Conservation (phyloP, 2,797 vertebrate genomes). For the Semaprochilodus insignis region DNA sequence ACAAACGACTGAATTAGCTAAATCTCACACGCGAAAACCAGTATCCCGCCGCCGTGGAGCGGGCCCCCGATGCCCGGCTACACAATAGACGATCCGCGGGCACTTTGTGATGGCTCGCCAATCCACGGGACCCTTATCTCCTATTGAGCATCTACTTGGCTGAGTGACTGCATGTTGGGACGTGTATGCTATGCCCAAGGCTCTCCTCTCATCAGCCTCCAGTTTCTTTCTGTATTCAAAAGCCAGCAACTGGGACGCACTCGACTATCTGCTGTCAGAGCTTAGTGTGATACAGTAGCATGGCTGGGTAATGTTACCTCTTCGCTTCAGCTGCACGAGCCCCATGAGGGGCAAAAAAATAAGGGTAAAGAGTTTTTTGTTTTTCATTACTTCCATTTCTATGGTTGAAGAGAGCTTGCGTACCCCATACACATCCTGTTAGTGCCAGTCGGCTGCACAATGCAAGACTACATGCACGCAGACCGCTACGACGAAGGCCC, state of each 20-base stretch:
- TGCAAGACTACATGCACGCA: too few relatives aligned
- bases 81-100: slow-evolving; percentile 13
- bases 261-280: not conserved
- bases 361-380: not conserved
- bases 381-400: slow-evolving; percentile 16
- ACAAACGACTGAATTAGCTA: slow-evolving; percentile 59
- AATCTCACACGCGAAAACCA: slow-evolving; percentile 23
- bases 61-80: slow-evolving; percentile 7
- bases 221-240: slow-evolving; percentile 28
- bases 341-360: slow-evolving; percentile 5
- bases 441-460: too few relatives aligned
- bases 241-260: slow-evolving; percentile 3
- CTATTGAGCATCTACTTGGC: slow-evolving; percentile 8
- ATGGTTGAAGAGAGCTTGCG: not conserved
- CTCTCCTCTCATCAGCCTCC: slow-evolving; percentile 35
- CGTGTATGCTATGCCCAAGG: not conserved
- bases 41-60: not conserved
- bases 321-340: not conserved
- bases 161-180: not conserved
- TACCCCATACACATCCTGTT: not conserved
- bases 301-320: slow-evolving; percentile 16
- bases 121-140: slow-evolving; percentile 35
- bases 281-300: slow-evolving; percentile 7
- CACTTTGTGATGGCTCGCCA: slow-evolving; percentile 14
- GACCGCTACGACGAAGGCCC: too few relatives aligned